Conservation (phyloP, 2,888 invertebrate species). For the Tridacna crocea region DNA sequence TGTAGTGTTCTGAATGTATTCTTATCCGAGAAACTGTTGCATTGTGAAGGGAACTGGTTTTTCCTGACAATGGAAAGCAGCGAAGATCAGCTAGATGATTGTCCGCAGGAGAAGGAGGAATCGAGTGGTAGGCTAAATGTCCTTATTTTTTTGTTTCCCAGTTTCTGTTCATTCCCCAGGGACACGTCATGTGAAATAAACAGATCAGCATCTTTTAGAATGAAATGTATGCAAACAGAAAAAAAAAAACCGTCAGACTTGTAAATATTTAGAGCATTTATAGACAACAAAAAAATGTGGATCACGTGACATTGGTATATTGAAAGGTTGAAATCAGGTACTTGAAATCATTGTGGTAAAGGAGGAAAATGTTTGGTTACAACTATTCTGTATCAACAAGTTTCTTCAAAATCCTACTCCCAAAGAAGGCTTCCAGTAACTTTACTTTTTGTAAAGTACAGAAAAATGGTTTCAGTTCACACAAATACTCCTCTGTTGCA, state of each 20-base stretch:
- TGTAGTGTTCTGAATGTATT: neutral
- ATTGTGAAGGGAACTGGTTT: neutral
- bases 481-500: too few relatives aligned
- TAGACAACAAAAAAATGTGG: too few relatives aligned
- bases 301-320: too few relatives aligned
- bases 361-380: neutral
- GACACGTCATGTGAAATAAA: neutral
- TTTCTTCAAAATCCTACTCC: too few relatives aligned
- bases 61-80: slow-evolving; percentile 39
- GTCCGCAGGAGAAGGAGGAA: slow-evolving; percentile 42
- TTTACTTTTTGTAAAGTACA: too few relatives aligned
- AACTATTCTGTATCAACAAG: neutral
- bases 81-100: slow-evolving; percentile 36
- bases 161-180: slow-evolving; percentile 21
- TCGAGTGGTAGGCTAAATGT: slow-evolving; percentile 19
- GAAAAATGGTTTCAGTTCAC: too few relatives aligned
- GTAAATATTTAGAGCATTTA: too few relatives aligned
- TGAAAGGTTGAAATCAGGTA: neutral
- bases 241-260: too few relatives aligned
- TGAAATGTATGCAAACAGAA: too few relatives aligned
- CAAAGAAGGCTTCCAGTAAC: too few relatives aligned
- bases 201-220: too few relatives aligned
- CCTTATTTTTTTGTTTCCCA: slow-evolving; percentile 18
- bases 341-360: slow-evolving; percentile 17
- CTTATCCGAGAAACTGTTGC: slow-evolving; percentile 14